Percentiles rank a stretch among this genome's conserved stretches.
Conservation (phyloP, 2,113 vertebrate genomes). For the Chamaetylas fuelleborni region DNA sequence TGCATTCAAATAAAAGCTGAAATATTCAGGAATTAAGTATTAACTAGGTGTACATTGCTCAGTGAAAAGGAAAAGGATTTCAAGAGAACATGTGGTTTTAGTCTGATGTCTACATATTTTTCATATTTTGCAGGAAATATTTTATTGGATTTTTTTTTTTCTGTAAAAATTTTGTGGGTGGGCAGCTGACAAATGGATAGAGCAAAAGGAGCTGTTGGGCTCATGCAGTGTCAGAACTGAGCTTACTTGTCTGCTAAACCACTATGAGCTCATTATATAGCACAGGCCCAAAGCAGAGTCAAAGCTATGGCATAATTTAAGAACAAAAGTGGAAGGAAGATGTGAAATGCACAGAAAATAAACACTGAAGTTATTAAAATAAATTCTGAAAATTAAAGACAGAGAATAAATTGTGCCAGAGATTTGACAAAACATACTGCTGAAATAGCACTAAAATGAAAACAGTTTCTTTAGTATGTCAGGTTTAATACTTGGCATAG, state of each 20-base stretch:
- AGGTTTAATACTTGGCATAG: not conserved
- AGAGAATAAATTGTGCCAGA: not conserved
- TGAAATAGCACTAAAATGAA: not conserved
- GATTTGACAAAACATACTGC: not conserved
- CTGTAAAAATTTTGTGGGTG: not conserved
- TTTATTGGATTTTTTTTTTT: not conserved
- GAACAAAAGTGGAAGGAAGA: not conserved
- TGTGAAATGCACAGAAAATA: not conserved
- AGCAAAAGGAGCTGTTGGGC: not conserved
- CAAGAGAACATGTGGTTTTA: not conserved
- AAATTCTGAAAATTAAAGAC: not conserved
- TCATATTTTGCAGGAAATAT: not conserved
- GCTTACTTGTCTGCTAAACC: not conserved
- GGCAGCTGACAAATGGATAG: not conserved
- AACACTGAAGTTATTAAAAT: not conserved
- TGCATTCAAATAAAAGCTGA: not conserved
- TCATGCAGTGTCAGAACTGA: not conserved
- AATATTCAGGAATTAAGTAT: not conserved
- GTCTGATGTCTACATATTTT: not conserved
- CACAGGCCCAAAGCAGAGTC: not conserved
- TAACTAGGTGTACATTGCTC: not conserved
- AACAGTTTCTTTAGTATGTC: not conserved
- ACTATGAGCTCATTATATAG: not conserved
- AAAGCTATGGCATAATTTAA: not conserved
- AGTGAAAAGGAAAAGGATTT: not conserved